Evolutionary conservation across 2,888 invertebrate species (phyloP), one percentile per base, ranked within the genome.

Genomic region (Sabatieria punctata): DNA sequence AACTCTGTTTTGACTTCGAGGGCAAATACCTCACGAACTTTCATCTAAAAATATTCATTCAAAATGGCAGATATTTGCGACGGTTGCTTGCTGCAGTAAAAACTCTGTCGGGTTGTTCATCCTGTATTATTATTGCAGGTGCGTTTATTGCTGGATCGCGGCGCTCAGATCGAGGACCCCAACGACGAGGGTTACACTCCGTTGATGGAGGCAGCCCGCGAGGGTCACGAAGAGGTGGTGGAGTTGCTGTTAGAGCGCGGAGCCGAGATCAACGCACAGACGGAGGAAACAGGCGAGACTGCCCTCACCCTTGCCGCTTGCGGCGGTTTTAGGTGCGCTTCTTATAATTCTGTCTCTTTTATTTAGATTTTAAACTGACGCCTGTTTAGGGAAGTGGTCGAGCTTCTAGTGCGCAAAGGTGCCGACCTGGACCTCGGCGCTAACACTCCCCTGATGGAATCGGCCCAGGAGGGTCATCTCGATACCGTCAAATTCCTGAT

Each of bases 101-200:
- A n/a, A n/a, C n/a, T n/a, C n/a, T n/a, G n/a, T n/a, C n/a, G n/a
- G n/a, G n/a, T n/a, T n/a, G n/a, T n/a, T n/a, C n/a, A n/a, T n/a
- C n/a, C n/a, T n/a, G n/a, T n/a, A n/a, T n/a, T n/a, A n/a, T n/a
- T 38, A 45, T 43, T 51, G 6, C 41, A 56, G 57, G 57, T 54
- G 3, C 82, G 86, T 75, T 72, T 97, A 59, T 74, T 97, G 52
- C 80, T 97, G 55, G 93, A 93, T 67, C 77, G 91, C 49, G 95
- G 95, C 52, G 97, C 97, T 49, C 91, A 91, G 71, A 85, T 97
- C 61, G 97, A 97, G 41, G 71, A 71, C 54, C 67, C 68, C 15
- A 97, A 97, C 70, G 95, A 97, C 68, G 95, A 97, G 73, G 93
- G 95, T 4, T 97, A 95, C 71, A 97, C 95, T 27, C 95, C 97